Conservation (phyloP, 2,113 vertebrate species). For the Azemiops feae region DNA sequence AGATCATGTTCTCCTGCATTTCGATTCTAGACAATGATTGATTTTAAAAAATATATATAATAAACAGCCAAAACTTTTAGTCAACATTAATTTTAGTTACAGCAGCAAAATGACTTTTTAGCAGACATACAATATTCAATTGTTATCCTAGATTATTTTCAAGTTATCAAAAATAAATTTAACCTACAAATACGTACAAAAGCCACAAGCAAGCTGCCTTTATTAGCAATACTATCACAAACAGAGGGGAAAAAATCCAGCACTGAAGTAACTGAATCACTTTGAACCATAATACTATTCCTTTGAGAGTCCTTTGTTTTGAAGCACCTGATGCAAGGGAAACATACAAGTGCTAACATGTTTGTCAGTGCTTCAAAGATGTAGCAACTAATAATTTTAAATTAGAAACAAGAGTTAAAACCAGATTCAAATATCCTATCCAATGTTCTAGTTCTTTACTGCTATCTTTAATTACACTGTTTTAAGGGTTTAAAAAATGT, state of each 20-base stretch:
- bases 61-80: slow-evolving; percentile 64
- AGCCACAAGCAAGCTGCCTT: background rate
- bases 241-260: background rate
- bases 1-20: slow-evolving; percentile 72
- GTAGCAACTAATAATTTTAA: slow-evolving; percentile 31
- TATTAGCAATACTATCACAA: background rate
- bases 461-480: background rate
- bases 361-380: slow-evolving; percentile 29
- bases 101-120: background rate
- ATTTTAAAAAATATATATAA: slow-evolving; percentile 52
- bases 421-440: background rate
- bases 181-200: background rate
- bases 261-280: slow-evolving; percentile 10
- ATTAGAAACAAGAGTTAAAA: slow-evolving; percentile 12
- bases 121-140: background rate
- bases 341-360: slow-evolving; percentile 46
- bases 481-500: background rate
- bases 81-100: slow-evolving; percentile 61
- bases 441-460: background rate
- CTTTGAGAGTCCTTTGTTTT: slow-evolving; percentile 41
- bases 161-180: background rate
- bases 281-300: slow-evolving; percentile 29
- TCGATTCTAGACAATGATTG: slow-evolving; percentile 59
- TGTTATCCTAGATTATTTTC: background rate
- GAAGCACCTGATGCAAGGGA: slow-evolving; percentile 50